phyloP scores from a whole-genome alignment of 1,140 invertebrate genomes.

The Ridgeia piscesae region DNA sequence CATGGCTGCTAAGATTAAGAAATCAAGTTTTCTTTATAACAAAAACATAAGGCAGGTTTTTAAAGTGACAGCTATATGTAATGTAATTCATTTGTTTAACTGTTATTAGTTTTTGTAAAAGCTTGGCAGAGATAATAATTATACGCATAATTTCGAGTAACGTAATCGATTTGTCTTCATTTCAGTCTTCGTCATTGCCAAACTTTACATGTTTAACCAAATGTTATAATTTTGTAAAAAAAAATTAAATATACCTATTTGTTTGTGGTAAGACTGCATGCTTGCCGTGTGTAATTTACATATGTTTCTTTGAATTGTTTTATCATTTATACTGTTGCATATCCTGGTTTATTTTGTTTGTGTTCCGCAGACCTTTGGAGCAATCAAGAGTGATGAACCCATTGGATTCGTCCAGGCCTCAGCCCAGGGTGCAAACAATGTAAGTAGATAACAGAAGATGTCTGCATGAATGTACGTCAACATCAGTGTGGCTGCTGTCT shows the following conservation, averaged over 20 bases:
- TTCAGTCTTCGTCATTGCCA: no score
- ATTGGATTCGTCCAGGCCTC: slow-evolving; percentile 74
- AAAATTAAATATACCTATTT: background rate
- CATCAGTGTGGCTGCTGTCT: background rate
- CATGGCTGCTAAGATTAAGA: no score
- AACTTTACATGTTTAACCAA: no score
- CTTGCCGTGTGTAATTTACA: background rate
- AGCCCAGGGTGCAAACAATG: slow-evolving; percentile 56
- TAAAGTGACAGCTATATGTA: no score
- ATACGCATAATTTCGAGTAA: no score
- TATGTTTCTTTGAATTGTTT: background rate
- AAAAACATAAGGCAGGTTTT: no score
- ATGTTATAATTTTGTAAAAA: no score
- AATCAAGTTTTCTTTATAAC: no score
- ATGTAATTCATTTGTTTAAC: no score
- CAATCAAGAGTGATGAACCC: slow-evolving; percentile 69
- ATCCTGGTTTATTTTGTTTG: slow-evolving; percentile 10
- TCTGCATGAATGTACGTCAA: background rate
- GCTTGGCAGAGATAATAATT: no score
- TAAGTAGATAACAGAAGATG: slow-evolving; percentile 33
- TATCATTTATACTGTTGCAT: background rate
- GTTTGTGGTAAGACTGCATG: background rate
- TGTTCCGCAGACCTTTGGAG: slow-evolving; percentile 72
- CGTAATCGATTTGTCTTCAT: no score
- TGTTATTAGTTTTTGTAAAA: no score